phyloP scores from a whole-genome alignment of 2,888 invertebrate species.

The Cheilosia variabilis region DNA sequence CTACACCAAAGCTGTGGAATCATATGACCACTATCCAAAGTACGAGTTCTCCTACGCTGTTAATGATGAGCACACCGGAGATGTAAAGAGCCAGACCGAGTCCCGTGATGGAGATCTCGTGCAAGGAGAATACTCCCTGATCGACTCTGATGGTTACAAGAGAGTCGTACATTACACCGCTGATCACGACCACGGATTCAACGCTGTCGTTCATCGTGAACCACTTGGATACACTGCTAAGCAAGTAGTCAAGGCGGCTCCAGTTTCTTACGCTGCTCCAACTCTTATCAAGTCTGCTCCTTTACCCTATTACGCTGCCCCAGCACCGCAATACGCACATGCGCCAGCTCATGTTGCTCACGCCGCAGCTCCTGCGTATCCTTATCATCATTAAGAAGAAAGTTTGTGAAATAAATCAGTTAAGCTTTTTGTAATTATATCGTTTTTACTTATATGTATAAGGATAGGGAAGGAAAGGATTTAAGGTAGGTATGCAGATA shows the following conservation, averaged over 20 bases:
- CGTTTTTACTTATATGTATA: background rate
- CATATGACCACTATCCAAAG: constrained; percentile 78
- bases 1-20: constrained; percentile 66
- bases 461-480: too few relatives aligned
- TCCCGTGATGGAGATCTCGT: constrained; percentile 86
- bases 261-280: constrained; percentile 51
- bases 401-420: background rate
- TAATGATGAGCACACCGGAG: constrained; percentile 82
- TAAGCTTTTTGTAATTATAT: background rate
- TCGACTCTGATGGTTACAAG: constrained; percentile 85
- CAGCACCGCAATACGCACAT: constrained; percentile 18
- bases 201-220: constrained; percentile 76
- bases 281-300: constrained; percentile 41
- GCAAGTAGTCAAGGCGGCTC: constrained; percentile 10
- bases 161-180: constrained; percentile 85
- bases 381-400: constrained; percentile 38
- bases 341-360: constrained; percentile 29
- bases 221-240: constrained; percentile 60
- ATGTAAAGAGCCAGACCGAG: constrained; percentile 85
- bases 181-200: constrained; percentile 78
- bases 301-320: constrained; percentile 33
- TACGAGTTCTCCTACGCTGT: constrained; percentile 82
- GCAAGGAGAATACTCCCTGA: constrained; percentile 83
- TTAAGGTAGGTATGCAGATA: too few relatives aligned
- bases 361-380: constrained; percentile 42